Base-by-base conservation (phyloP, 2,113 vertebrate genomes). In the Tamias sibiricus region DNA sequence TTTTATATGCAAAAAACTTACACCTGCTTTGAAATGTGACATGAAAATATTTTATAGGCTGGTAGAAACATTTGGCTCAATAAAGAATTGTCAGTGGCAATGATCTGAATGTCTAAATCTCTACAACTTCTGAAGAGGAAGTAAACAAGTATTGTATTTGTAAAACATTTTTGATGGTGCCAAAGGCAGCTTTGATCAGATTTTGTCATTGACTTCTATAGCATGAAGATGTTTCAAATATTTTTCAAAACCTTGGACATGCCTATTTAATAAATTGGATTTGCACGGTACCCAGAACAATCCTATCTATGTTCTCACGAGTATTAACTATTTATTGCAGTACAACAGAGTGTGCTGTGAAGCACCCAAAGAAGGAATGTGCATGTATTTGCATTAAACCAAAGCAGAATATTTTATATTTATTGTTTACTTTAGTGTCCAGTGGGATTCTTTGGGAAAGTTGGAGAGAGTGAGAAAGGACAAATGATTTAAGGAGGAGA, bases 41-140 rank as follows among this genome's bases (percentile, higher is more conserved):
- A 44, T 57, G 57, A 95, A 74, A 90, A 68, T 26, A 69, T 84
- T 84, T 44, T 93, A 68, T 68, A 85, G 77, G 19, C 6, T 80
- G 49, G 35, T 77, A 47, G 66, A 66, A 81, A 76, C 20, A 69
- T 44, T 75, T 92, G 37, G 40, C 19, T 92, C 24, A 54, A 26
- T 54, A 71, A 93, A 83, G 40, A 84, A 69, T 75, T 82, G 32
- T 87, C 9, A 24, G 28, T 71, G 74, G 74, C 69, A 95, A 28
- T 83, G 59, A 83, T 47, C 40, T 49, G 66, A 79, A 72, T 64
- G 32, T 80, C n/a, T 95, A 85, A 64, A 64, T 97, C 10, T 94
- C 17, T 5, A 37, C 17, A 80, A 44, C 26, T 83, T 89, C 13
- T 28, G 24, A 94, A 91, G 49, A 95, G 42, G 30, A 91, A 96